phyloP scores from a whole-genome alignment of 2,113 vertebrate species.

The Scopus umbretta region DNA sequence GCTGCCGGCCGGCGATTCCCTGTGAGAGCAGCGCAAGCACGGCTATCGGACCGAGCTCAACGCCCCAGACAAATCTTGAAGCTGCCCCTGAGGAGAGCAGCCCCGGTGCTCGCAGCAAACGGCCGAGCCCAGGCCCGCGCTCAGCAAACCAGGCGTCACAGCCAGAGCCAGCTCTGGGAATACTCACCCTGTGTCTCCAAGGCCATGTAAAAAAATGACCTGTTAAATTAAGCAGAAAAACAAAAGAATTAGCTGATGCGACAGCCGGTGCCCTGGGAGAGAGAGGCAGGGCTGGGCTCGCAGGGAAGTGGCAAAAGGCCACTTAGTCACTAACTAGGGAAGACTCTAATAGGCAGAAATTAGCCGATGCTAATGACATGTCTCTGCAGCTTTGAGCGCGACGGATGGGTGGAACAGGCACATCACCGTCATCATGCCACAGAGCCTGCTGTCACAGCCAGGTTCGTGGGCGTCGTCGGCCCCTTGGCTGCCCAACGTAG shows the following conservation, averaged over 20 bases:
- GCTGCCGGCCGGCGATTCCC: background rate
- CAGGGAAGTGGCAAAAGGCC: background rate
- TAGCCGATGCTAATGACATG: background rate
- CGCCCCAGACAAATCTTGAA: background rate
- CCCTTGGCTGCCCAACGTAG: background rate
- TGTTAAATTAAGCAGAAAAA: constrained; percentile 58
- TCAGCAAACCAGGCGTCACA: fast-evolving
- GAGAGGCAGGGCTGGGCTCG: background rate
- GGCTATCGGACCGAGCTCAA: background rate
- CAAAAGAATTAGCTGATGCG: background rate
- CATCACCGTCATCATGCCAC: background rate
- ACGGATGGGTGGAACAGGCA: background rate
- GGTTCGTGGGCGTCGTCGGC: fast-evolving
- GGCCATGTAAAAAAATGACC: constrained; percentile 98
- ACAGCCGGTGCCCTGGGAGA: background rate
- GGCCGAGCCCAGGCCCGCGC: fast-evolving
- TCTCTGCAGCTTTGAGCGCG: background rate
- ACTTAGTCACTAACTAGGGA: background rate
- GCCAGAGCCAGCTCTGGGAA: background rate
- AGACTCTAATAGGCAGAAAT: background rate
- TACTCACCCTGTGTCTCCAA: constrained; percentile 95
- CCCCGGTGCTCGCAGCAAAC: fast-evolving
- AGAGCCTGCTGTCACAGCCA: background rate
- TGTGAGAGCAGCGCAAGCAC: fast-evolving
- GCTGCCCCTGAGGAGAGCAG: background rate